Evolutionary conservation across 35 echinoderm and acorn worm species (phyloP), one percentile per base, ranked within the genome.

Genomic region (Ophioderma brevispina): DNA sequence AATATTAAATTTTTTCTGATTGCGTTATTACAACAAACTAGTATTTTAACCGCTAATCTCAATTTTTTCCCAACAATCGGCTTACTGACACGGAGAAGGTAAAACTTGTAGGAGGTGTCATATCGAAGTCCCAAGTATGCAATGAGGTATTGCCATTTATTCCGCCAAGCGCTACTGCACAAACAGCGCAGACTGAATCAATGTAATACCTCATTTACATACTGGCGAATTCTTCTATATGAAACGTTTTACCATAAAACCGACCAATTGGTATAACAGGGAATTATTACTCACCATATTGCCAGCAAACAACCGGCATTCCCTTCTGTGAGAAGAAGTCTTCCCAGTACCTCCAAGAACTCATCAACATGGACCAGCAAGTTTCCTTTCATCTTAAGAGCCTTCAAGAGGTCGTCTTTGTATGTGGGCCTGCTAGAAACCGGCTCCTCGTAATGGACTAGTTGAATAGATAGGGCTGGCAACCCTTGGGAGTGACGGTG

Each of bases 291-390:
- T 64, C 35, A 85, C 83, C 83, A 33, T 25, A 36, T 95, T 90
- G 37, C 86, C 88, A 52, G 77, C 90, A 98, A 13, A 98, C 81
- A 30, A 59, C 43, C 6, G 92, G 92, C 10, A 90, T 84, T 1
- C 81, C 80, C 10, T 90, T 78, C 6, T 50, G 87, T 38, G 64
- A n/a, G 76, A 11, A 98, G 87, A 30, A 98, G 84, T 35, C 85
- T 92, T 33, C 86, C 87, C 31, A 98, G 87, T 10, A 89, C 78
- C 17, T 77, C 3, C 83, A 98, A 37, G 42, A 98, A 95, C 75
- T 98, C 93, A 32, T 98, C 85, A 15, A 95, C 88, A 80, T 98
- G 90, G 36, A 98, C 90, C 33, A 76, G 64, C 76, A 38, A 11
- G 63, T 90, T 75, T 59, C 79, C 86, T 39, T 86, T 76, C 39